A percentile compares a stretch with the other conserved stretches of the same genome.
Conservation (phyloP, 2,888 invertebrate genomes). For the Cryptus viduatorius region DNA sequence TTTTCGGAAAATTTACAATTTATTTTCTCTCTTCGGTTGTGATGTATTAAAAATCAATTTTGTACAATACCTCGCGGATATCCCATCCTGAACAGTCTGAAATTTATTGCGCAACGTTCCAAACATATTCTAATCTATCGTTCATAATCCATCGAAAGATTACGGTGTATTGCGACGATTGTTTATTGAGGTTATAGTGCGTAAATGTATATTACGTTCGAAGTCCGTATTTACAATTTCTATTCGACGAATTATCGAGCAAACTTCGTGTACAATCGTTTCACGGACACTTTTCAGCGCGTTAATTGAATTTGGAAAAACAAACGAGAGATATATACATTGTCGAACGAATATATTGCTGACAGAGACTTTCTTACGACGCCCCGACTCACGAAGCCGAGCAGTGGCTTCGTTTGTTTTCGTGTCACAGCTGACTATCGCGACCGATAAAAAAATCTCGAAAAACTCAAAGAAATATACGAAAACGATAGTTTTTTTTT, state of each 20-base stretch:
- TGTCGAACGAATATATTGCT: not conserved
- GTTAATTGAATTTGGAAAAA: not conserved
- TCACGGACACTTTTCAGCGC: not conserved
- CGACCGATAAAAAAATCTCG: not conserved
- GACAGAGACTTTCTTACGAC: not conserved
- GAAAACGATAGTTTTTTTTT: not conserved
- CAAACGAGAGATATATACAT: not conserved
- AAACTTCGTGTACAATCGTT: not conserved
- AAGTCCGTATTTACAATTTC: too few species aligned
- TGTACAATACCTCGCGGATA: constrained; percentile 81
- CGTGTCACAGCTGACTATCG: not conserved
- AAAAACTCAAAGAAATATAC: not conserved
- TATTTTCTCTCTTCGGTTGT: constrained; percentile 9
- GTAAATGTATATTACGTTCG: not conserved
- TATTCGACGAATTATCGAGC: not conserved
- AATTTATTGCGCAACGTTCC: constrained; percentile 81
- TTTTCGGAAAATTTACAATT: constrained; percentile 7
- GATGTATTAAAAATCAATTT: constrained; percentile 6
- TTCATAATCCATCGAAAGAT: constrained; percentile 45
- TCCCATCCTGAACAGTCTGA: constrained; percentile 83
- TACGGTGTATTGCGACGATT: constrained; percentile 29
- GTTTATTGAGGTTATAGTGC: constrained; percentile 37
- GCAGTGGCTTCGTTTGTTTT: not conserved
- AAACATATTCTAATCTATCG: constrained; percentile 78
- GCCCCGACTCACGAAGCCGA: not conserved